Base-by-base conservation (phyloP, 2,113 vertebrate genomes). In the Natator depressus region DNA sequence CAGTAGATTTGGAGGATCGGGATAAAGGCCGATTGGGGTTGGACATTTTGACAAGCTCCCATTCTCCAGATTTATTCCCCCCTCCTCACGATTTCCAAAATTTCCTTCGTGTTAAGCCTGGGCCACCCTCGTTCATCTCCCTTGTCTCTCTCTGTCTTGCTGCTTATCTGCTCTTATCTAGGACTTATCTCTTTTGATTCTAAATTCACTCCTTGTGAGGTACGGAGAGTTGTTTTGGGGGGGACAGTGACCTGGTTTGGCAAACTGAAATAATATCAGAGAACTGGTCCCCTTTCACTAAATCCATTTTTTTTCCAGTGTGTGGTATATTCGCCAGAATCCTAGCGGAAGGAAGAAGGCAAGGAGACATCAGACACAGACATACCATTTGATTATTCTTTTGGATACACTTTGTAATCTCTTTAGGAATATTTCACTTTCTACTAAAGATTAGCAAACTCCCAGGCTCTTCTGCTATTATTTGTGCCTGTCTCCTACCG, bases 111-210 rank as follows among this genome's bases (percentile, higher is more conserved):
- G 88, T 75, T 96, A 27, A 29, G 55, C 82, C 91, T 93, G 84
- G 76, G 80, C 54, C 50, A 42, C 47, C 76, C 89, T 82, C 42
- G 20, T 90, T 65, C 5, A 93, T 84, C 92, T 51, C 4, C 95
- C 65, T 69, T 83, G 80, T 85, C 94, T 96, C 95, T 92, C 50
- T 20, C 93, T 86, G 62, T 29, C 93, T 91, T 93, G 62, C 72
- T 25, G 80, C 85, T 95, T 96, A 96, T 97, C 96, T 89, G 79
- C 0, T 81, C 95, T 97, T 97, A 97, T 97, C 96, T 96, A 51
- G 83, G 0, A 50, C 80, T 96, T 97, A 96, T 97, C 95, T 96
- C 93, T 8, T 1, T 87, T 79, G 93, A 93, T 94, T 94, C 95
- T 95, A 94, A 96, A 95, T 96, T 96, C 97, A 81, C 94, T 90